Evolutionary conservation across 2,113 vertebrate species (phyloP).

Genomic region (Elgaria multicarinata): DNA sequence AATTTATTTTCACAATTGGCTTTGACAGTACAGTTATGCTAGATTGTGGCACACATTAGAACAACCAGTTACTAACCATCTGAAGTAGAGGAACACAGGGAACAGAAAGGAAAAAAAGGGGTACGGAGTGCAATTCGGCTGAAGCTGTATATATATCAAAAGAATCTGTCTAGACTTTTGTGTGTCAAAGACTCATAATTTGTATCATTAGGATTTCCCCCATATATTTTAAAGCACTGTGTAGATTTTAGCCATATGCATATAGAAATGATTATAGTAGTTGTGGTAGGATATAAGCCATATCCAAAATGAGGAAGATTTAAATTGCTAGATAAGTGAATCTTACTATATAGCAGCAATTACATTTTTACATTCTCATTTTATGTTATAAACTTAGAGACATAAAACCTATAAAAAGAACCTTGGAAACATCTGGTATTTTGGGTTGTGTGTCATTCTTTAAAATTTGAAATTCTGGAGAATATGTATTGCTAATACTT

Average conservation of each 20-base stretch:
- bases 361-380: background rate
- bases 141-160: background rate
- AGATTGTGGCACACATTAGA: background rate
- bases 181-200: background rate
- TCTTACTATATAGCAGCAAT: background rate
- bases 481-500: background rate
- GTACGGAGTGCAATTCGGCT: background rate
- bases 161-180: background rate
- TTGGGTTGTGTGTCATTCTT: background rate
- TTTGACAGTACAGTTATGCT: background rate
- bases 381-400: background rate
- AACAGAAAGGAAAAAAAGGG: background rate
- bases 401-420: background rate
- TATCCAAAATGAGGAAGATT: background rate
- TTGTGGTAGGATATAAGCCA: background rate
- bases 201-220: background rate
- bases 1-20: background rate
- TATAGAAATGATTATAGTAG: background rate
- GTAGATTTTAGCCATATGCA: background rate
- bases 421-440: background rate
- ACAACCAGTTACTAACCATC: background rate
- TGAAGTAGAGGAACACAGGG: background rate
- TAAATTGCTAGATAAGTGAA: background rate
- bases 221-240: background rate
- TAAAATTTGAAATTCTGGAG: background rate